Evolutionary conservation across 2,888 invertebrate genomes (phyloP), one percentile per base, ranked within the genome.

Genomic region (Stenurella melanura): DNA sequence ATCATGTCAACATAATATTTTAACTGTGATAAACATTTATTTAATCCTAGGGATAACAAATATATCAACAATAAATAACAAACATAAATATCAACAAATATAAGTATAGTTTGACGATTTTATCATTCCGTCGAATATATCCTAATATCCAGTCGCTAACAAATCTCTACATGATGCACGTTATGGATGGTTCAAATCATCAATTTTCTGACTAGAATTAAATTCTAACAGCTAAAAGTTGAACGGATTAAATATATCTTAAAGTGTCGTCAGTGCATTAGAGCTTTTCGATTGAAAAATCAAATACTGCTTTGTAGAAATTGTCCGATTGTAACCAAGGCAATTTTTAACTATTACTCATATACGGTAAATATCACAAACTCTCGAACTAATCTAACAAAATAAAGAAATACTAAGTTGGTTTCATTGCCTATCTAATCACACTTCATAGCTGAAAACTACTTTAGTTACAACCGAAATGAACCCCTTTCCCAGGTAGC

Each of bases 41-140:
- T 56, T 38, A 76, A 72, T 80, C 76, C 78, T 76, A 66, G 56
- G 76, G 76, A 80, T 80, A 80, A 80, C 78, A 80, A 70, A 80
- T 74, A 76, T 75, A 38, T 76, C 67, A 80, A 80, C 80, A 80
- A 73, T 75, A 79, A 73, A 74, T 73, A 74, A 66, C 57, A 68
- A 72, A 70, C 30, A 73, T 19, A 76, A 68, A 54, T 76, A 77
- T 76, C 72, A 30, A 60, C 26, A 68, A 69, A 74, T 68, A 42
- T 63, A 73, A 75, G 58, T 57, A 63, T 15, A 63, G 63, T 63
- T 38, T 63, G 42, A 19, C 21, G 42, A n/a, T 12, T 42, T 12
- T 42, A 38, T 42, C 12, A 12, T 15, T 42, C 15, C 15, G 42
- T 42, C 42, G 12, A n/a, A 50, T 50, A 50, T 50, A 50, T n/a